Evolutionary conservation across 2,113 vertebrate species (phyloP).

Genomic region (Glaucidium brasilianum): DNA sequence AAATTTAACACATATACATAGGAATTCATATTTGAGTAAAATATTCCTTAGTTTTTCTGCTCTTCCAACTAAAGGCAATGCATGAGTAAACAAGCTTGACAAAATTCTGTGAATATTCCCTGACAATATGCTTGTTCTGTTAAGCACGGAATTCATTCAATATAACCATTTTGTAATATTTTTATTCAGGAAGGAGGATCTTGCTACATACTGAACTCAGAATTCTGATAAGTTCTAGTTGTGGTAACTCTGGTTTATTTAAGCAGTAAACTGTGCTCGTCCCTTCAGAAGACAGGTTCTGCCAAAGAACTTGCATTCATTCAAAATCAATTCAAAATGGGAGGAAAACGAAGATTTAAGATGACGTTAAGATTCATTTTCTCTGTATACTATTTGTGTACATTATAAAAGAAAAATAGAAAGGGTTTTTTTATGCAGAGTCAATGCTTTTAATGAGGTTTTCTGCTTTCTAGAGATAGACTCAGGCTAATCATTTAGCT

Average conservation of each 20-base stretch:
- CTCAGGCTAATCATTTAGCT: slow-evolving; percentile 60
- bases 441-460: slow-evolving; percentile 24
- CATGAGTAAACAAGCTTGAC: background rate
- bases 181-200: background rate
- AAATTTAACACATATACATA: background rate
- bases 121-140: background rate
- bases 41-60: background rate
- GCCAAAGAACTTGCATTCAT: background rate
- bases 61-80: background rate
- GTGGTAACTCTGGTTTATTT: background rate
- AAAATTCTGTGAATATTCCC: background rate
- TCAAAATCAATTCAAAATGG: background rate
- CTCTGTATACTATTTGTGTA: background rate
- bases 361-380: background rate
- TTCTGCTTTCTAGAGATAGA: slow-evolving; percentile 47
- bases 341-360: background rate
- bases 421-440: background rate
- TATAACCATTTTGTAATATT: background rate
- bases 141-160: background rate
- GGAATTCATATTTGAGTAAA: background rate
- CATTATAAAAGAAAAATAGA: background rate
- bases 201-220: background rate
- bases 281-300: background rate
- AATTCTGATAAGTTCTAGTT: background rate
- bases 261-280: background rate